Evolutionary conservation across 30 jellyfish, hydroid and myxozoan genomes (phyloP), one percentile per base, ranked within the genome.

Genomic region (Chironex yamaguchii): DNA sequence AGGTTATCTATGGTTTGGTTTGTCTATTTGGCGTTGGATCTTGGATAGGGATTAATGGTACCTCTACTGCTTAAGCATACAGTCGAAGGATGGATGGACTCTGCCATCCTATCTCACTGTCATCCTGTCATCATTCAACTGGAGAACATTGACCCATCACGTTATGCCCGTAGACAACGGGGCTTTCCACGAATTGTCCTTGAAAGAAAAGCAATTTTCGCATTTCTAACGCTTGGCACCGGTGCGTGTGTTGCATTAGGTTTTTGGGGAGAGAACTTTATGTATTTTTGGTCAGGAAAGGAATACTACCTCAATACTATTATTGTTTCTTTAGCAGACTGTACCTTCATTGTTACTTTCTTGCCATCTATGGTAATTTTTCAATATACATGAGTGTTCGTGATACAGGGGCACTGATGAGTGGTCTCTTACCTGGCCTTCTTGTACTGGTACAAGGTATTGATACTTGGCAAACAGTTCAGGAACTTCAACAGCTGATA

Each of bases 11-110:
- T 50, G 4, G 53, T 23, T 53, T 88, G 22, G 96, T 95, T 1
- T 67, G 90, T 28, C 53, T 91, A 17, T 96, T 96, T 83, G 99
- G 98, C 29, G 66, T 84, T 49, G 99, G 99, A 22, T 90, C 99
- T 1, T 96, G 99, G 99, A 68, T 96, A n/a, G 97, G 96, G n/a
- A 51, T 96, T 20, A 91, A 91, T 34, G 99, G 98, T 36, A 29
- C 99, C 99, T 14, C 49, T 84, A 3, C 91, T 96, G 3, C 96
- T 91, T 27, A 72, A 87, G 25, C 96, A 67, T 71, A 84, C 97
- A 20, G 97, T 98, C 0, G 97, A 96, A 53, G 84, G 89, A 36
- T n/a, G n/a, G n/a, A n/a, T 87, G 92, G 96, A 71, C 71, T 25
- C 74, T 91, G 49, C 92, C 98, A 9, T 96, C 99, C 0, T 90